Percentiles rank a stretch among this genome's conserved stretches.
phyloP scores from a whole-genome alignment of 2,888 invertebrate genomes.

The Drosophila quinaria region DNA sequence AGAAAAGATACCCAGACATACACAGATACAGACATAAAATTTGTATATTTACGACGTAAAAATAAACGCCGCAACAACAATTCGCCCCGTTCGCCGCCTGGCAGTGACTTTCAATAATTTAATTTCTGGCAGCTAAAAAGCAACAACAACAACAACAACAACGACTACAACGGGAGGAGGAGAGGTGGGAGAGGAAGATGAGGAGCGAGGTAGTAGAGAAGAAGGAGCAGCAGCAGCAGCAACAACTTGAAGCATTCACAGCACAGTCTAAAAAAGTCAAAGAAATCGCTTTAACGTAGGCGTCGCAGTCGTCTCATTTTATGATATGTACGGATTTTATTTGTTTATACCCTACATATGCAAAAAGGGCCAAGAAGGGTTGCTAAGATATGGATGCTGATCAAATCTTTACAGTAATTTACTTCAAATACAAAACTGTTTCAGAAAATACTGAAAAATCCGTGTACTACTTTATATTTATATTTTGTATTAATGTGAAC shows the following conservation, averaged over 20 bases:
- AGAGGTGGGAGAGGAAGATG: constrained; percentile 8
- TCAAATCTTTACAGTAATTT: not conserved
- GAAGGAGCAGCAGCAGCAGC: not conserved
- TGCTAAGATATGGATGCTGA: not conserved
- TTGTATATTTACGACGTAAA: constrained; percentile 82
- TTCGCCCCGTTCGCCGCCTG: constrained; percentile 34
- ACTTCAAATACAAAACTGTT: too few relatives aligned
- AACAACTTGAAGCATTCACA: constrained; percentile 41
- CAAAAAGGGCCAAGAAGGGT: constrained; percentile 14
- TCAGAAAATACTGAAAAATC: too few relatives aligned
- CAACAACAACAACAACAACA: constrained; percentile 38
- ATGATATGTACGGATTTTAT: constrained; percentile 41
- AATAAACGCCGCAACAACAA: constrained; percentile 60
- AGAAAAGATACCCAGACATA: constrained; percentile 10
- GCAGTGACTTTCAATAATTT: constrained; percentile 79
- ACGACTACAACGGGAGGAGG: constrained; percentile 10
- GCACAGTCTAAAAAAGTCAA: constrained; percentile 38
- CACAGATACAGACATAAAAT: constrained; percentile 63
- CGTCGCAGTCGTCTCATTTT: constrained; percentile 29
- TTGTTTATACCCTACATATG: constrained; percentile 36
- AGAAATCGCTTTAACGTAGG: constrained; percentile 59
- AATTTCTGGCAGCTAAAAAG: constrained; percentile 66
- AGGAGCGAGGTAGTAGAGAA: not conserved
- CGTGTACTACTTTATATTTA: too few relatives aligned
- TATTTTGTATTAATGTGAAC: too few relatives aligned